Evolutionary conservation across 2,113 vertebrate genomes (phyloP).

Genomic region (Gymnorhina tibicen): DNA sequence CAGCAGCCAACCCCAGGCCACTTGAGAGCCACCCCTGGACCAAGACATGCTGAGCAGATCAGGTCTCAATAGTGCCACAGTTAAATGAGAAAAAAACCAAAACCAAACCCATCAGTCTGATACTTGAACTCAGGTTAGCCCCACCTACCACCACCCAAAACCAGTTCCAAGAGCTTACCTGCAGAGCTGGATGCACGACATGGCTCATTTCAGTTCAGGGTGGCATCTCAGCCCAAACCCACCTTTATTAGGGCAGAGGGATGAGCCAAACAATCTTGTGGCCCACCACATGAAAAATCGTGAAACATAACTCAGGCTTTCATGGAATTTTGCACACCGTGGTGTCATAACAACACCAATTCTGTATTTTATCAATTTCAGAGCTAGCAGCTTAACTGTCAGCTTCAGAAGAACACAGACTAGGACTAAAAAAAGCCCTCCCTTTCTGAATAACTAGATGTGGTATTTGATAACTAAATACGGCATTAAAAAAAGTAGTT

Average conservation of each 20-base stretch:
- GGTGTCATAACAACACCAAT: not conserved
- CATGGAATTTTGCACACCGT: not conserved
- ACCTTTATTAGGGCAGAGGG: not conserved
- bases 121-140: not conserved
- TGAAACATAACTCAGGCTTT: not conserved
- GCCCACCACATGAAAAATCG: not conserved
- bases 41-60: not conserved
- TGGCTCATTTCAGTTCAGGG: not conserved
- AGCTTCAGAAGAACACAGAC: not conserved
- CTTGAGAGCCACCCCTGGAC: not conserved
- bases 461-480: not conserved
- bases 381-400: not conserved
- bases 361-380: not conserved
- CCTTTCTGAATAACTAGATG: not conserved
- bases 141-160: not conserved
- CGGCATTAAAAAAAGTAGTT: not conserved
- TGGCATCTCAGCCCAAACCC: not conserved
- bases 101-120: not conserved
- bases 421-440: not conserved
- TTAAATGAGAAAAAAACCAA: not conserved
- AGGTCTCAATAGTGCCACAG: not conserved
- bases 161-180: not conserved
- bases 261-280: constrained; percentile 6
- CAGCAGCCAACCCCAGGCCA: rapidly evolving
- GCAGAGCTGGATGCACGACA: not conserved